Evolutionary conservation across 1,140 invertebrate genomes (phyloP), one percentile per base, ranked within the genome.

Genomic region (Eubasilissa regina): DNA sequence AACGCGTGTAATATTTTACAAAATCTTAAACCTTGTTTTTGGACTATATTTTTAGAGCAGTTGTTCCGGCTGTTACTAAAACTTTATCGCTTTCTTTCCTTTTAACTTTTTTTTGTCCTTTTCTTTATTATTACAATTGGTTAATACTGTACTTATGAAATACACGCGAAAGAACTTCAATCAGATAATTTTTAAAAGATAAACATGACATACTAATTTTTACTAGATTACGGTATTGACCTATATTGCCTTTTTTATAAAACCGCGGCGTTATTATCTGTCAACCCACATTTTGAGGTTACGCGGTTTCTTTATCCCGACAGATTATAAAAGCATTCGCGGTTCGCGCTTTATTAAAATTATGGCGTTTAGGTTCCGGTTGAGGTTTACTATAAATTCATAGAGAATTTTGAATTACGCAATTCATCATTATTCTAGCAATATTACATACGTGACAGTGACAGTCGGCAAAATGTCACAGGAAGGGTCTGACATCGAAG

Each of bases 251-350:
- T n/a, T 55, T 13, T 17, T 17, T 55, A 13, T 13, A 48, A 70
- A 70, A 70, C 66, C 66, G 66, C 66, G 66, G 47, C 47, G 13
- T 43, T 56, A 70, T 48, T 25, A 74, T 15, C 48, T 53, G 48
- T 74, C 73, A 43, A 75, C 44, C 70, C 1, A 1, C 4, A 66
- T 11, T 77, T 1, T 66, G 75, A 77, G 75, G 75, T 77, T 77
- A 77, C n/a, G 75, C 45, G 75, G 75, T 77, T 77, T 77, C 13
- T 25, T 45, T 62, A 47, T 8, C 21, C 15, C 45, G 35, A 13
- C 8, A 77, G 62, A 66, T 66, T 66, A 77, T 51, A 77, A 51
- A 51, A 68, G 25, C 45, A 7, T 64, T 13, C 35, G 15, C 13
- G 51, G 35, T 25, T 8, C 60, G 13, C 6, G 66, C 45, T 55